phyloP scores from a whole-genome alignment of 2,888 invertebrate genomes.

The Trissonchulus latispiculum region DNA sequence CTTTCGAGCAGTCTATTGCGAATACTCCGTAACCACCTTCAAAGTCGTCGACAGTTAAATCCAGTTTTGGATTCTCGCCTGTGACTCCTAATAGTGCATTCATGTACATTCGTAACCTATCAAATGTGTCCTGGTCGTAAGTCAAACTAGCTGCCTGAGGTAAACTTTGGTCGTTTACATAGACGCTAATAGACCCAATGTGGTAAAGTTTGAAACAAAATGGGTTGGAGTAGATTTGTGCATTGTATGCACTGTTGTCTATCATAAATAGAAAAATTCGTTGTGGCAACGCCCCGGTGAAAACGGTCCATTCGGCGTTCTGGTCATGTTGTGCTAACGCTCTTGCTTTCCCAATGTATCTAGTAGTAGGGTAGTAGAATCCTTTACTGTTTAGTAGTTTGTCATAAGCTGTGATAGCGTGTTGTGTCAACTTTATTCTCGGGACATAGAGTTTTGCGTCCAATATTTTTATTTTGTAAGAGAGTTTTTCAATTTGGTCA shows the following conservation, averaged over 20 bases:
- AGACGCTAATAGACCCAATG: not conserved
- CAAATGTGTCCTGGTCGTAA: not conserved
- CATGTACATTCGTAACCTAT: not conserved
- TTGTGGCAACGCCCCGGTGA: not conserved
- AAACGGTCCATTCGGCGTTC: not conserved
- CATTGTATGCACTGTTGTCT: not conserved
- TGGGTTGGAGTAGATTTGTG: not conserved
- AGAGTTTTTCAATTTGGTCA: not conserved
- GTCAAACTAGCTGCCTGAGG: not conserved
- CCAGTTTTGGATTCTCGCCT: not conserved
- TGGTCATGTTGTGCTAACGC: not conserved
- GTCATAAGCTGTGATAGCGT: not conserved
- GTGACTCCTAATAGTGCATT: not conserved
- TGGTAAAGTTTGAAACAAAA: not conserved
- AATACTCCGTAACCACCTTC: not conserved
- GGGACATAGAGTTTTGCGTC: not conserved
- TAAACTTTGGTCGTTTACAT: not conserved
- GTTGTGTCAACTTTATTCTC: not conserved
- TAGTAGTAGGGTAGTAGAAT: not conserved
- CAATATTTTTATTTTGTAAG: not conserved
- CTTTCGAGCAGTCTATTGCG: not conserved
- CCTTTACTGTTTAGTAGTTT: not conserved
- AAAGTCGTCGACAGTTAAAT: not conserved
- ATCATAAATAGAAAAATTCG: not conserved
- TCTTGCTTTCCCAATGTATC: not conserved